Base-by-base conservation (phyloP, 2,888 invertebrate species). In the Xestobium rufovillosum region DNA sequence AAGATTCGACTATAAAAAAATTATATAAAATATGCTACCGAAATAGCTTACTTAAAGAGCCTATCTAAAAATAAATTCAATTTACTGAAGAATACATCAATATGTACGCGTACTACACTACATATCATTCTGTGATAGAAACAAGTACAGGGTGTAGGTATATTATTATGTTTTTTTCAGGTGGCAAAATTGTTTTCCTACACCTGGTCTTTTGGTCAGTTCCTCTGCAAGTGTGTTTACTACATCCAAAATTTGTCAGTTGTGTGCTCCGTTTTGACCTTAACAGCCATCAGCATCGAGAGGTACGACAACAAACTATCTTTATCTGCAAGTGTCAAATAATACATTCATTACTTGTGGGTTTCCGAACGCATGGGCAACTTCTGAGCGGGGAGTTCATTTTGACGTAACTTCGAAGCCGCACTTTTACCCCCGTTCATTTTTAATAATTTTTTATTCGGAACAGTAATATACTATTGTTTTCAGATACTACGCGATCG, bases 231-330 rank as follows among this genome's bases (percentile, higher is more conserved):
- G 62, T 65, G 70, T 36, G 76, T 80, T 8, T 76, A 80, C 60
- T 83, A 81, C 64, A 71, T 81, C 63, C 82, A 82, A 64, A 78
- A 75, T 47, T 75, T 82, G 26, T 79, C 80, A 2, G 76, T 78
- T 45, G 75, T 81, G 43, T 82, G 81, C 55, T 81, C 80, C 1
- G 80, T 81, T 15, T 68, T 81, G 45, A 83, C 81, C 1, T 68
- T 83, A 41, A 81, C 81, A 2, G 75, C 76, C 30, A 82, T 83
- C 70, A 80, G 80, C 50, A 69, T 81, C 33, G 82, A 82, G 63
- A 74, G 82, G 80, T 80, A 64, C 65, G 63, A 39, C n/a, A n/a
- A n/a, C n/a, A n/a, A n/a, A n/a, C n/a, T n/a, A n/a, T n/a, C n/a
- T n/a, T n/a, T n/a, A n/a, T n/a, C n/a, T n/a, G n/a, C 15, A 27